Conservation (phyloP, 2,888 invertebrate genomes). For the Drosophila picticornis region DNA sequence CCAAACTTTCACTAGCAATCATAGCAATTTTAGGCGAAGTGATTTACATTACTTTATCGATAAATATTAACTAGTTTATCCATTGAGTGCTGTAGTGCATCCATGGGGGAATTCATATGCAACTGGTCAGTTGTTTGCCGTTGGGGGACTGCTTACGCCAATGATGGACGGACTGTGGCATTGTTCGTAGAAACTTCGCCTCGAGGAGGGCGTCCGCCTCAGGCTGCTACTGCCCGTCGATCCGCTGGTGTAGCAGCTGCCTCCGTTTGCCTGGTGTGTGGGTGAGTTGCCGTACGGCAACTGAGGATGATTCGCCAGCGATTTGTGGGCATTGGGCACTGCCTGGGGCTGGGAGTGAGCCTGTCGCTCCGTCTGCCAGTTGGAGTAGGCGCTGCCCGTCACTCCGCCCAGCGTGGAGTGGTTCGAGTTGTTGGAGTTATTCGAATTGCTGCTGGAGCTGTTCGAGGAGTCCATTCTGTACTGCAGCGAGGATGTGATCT, state of each 20-base stretch:
- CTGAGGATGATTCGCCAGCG: slow-evolving; percentile 79
- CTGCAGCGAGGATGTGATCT: slow-evolving; percentile 56
- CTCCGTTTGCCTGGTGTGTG: slow-evolving; percentile 48
- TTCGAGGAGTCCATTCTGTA: slow-evolving; percentile 83
- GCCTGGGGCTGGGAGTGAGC: slow-evolving; percentile 85
- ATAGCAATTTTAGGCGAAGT: neutral
- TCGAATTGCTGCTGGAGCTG: slow-evolving; percentile 83
- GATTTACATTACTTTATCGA: neutral
- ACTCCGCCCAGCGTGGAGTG: slow-evolving; percentile 66
- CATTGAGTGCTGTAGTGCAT: slow-evolving; percentile 12
- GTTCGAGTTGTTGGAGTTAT: slow-evolving; percentile 70
- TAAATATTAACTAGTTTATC: neutral
- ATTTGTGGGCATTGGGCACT: slow-evolving; percentile 82
- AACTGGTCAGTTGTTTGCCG: slow-evolving; percentile 6
- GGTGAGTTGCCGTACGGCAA: slow-evolving; percentile 71
- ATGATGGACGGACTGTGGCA: slow-evolving; percentile 84
- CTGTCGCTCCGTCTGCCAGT: slow-evolving; percentile 69
- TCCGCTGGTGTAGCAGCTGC: slow-evolving; percentile 54
- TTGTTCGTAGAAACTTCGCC: slow-evolving; percentile 82
- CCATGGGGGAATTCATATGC: neutral
- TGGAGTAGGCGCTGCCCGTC: slow-evolving; percentile 67
- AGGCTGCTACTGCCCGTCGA: slow-evolving; percentile 72
- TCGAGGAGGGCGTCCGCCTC: slow-evolving; percentile 82
- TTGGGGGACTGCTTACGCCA: slow-evolving; percentile 73
- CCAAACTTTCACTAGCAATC: neutral